Conservation (phyloP, 2,888 invertebrate species). For the Dyspetes luteomarginatus region DNA sequence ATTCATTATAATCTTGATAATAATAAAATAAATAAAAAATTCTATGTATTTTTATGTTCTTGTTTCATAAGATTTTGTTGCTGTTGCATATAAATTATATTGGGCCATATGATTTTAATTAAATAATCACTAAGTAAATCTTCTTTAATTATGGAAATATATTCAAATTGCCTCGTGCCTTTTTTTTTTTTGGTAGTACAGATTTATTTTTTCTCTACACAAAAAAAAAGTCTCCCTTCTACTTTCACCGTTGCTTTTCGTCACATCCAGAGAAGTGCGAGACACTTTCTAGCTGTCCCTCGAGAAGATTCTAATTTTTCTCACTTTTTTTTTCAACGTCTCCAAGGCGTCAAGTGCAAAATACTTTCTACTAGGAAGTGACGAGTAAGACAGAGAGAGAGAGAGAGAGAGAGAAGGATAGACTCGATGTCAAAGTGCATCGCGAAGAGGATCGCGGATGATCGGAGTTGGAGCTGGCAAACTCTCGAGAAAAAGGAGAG, state of each 20-base stretch:
- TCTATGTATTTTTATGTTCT: no score
- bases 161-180: no score
- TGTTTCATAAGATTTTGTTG: no score
- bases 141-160: no score
- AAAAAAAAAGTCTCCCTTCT: background rate
- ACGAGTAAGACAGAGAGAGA: background rate
- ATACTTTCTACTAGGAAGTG: slow-evolving; percentile 56
- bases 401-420: background rate
- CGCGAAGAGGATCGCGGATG: slow-evolving; percentile 36
- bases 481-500: slow-evolving; percentile 23
- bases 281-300: slow-evolving; percentile 47
- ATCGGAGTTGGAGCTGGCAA: background rate
- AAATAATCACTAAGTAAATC: no score
- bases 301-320: slow-evolving; percentile 6
- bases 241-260: slow-evolving; percentile 40
- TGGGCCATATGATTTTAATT: no score
- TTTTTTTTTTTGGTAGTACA: background rate
- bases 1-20: no score
- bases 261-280: slow-evolving; percentile 26
- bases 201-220: background rate
- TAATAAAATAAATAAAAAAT: no score
- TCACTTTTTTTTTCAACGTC: slow-evolving; percentile 4
- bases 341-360: slow-evolving; percentile 40
- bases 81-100: no score
- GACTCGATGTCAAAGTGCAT: slow-evolving; percentile 54